Percentiles rank a stretch among this genome's conserved stretches.
Evolutionary conservation across 2,113 vertebrate genomes (phyloP).

Genomic region (Pedetes capensis): DNA sequence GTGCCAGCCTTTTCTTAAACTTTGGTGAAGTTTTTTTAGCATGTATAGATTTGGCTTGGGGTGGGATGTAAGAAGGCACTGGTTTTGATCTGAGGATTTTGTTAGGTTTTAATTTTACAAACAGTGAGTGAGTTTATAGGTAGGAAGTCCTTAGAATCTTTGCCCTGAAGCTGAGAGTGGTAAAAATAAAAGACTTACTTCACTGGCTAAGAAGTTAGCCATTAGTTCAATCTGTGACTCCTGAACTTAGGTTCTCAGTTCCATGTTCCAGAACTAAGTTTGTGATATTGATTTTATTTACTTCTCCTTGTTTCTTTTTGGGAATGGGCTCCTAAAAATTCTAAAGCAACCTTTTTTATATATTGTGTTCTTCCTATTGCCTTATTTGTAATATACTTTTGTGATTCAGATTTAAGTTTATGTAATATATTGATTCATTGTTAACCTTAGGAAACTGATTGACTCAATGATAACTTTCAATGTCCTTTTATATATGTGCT

Average conservation of each 20-base stretch:
- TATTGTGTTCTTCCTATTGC: background rate
- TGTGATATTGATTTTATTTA: background rate
- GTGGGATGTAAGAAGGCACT: background rate
- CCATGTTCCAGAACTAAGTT: background rate
- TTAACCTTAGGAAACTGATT: slow-evolving; percentile 5
- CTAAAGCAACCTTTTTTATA: slow-evolving; percentile 15
- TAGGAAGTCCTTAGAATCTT: background rate
- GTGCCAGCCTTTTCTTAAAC: background rate
- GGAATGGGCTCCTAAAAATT: background rate
- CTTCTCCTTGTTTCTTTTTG: slow-evolving; percentile 1
- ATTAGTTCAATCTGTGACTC: background rate
- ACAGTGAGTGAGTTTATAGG: background rate
- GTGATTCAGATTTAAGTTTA: background rate
- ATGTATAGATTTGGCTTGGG: background rate
- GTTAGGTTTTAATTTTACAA: slow-evolving; percentile 38
- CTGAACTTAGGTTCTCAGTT: background rate
- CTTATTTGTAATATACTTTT: slow-evolving; percentile 7
- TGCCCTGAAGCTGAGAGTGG: background rate
- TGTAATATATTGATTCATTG: slow-evolving; percentile 30
- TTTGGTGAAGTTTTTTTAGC: background rate
- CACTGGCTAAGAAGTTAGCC: background rate
- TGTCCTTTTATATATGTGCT: background rate
- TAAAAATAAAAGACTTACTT: background rate
- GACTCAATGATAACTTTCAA: background rate
- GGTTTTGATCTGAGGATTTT: background rate